Conservation (phyloP, 2,888 invertebrate genomes). For the Nemurella pictetii region DNA sequence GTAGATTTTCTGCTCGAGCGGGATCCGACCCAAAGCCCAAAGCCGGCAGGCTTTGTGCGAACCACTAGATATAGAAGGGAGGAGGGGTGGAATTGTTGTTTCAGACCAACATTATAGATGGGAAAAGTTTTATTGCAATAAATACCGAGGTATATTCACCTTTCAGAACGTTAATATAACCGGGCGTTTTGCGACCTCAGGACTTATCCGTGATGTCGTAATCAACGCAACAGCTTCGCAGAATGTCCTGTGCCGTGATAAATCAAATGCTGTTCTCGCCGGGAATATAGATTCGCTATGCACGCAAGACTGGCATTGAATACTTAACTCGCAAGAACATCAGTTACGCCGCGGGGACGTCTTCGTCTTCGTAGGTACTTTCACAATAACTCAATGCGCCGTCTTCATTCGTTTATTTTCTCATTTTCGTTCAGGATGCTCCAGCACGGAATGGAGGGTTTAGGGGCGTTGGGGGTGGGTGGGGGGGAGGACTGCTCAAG, state of each 20-base stretch:
- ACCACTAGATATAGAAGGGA: too few relatives aligned
- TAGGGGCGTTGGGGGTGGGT: too few relatives aligned
- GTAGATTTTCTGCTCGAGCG: too few relatives aligned
- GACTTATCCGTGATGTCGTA: neutral
- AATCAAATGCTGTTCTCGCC: neutral
- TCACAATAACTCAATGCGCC: neutral
- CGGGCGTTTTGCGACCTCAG: neutral
- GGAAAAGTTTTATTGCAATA: neutral
- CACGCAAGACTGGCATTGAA: neutral
- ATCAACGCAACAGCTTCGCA: neutral
- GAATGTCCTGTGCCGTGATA: neutral
- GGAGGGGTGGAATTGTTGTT: too few relatives aligned
- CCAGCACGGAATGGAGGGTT: too few relatives aligned
- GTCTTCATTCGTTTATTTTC: neutral
- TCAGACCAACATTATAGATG: too few relatives aligned
- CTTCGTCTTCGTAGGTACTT: neutral
- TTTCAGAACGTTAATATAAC: neutral
- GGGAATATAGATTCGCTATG: neutral
- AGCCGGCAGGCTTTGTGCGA: too few relatives aligned
- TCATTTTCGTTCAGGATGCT: neutral
- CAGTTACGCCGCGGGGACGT: neutral
- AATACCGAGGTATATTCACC: neutral
- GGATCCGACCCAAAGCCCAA: too few relatives aligned
- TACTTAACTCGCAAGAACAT: neutral
- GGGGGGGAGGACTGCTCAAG: too few relatives aligned